phyloP scores from a whole-genome alignment of 2,797 vertebrate species.

The Geotrypetes seraphini region DNA sequence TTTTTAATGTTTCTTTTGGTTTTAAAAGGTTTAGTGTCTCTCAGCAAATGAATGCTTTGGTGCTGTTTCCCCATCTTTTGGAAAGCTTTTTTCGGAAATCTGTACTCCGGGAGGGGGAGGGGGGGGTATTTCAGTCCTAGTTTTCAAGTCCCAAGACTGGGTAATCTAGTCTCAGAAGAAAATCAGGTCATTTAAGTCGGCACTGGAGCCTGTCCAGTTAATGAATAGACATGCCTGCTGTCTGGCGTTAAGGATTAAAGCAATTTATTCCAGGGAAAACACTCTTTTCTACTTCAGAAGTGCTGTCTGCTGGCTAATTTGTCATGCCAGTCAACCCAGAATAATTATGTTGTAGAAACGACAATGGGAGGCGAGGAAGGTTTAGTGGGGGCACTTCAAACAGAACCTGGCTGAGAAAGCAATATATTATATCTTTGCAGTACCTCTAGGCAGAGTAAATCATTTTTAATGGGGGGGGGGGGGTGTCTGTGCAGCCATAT shows the following conservation, averaged over 20 bases:
- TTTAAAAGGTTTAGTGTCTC: too few relatives aligned
- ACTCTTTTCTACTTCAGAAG: slow-evolving; percentile 12
- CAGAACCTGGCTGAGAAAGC: background rate
- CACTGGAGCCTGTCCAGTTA: slow-evolving; percentile 28
- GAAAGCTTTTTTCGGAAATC: too few relatives aligned
- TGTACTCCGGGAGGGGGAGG: slow-evolving; percentile 3
- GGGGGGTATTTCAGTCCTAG: background rate
- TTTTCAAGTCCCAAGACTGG: slow-evolving; percentile 2
- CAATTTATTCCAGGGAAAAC: slow-evolving; percentile 21
- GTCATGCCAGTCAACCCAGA: slow-evolving; percentile 11
- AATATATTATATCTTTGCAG: too few relatives aligned
- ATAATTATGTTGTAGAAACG: slow-evolving; percentile 9
- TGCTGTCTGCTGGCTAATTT: slow-evolving; percentile 17
- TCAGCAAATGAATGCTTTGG: too few relatives aligned
- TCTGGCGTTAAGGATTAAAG: slow-evolving; percentile 18
- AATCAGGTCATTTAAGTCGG: slow-evolving; percentile 21
- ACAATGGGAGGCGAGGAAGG: background rate
- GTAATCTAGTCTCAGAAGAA: background rate
- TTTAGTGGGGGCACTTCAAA: slow-evolving; percentile 15
- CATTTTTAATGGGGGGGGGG: too few relatives aligned
- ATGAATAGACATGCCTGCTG: slow-evolving; percentile 12
- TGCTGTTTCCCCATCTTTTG: too few relatives aligned
- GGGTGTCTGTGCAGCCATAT: too few relatives aligned
- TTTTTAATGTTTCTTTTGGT: too few relatives aligned
- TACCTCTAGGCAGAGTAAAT: background rate